phyloP scores from a whole-genome alignment of 2,888 invertebrate genomes.

The Scelioninae gen. 1 region DNA sequence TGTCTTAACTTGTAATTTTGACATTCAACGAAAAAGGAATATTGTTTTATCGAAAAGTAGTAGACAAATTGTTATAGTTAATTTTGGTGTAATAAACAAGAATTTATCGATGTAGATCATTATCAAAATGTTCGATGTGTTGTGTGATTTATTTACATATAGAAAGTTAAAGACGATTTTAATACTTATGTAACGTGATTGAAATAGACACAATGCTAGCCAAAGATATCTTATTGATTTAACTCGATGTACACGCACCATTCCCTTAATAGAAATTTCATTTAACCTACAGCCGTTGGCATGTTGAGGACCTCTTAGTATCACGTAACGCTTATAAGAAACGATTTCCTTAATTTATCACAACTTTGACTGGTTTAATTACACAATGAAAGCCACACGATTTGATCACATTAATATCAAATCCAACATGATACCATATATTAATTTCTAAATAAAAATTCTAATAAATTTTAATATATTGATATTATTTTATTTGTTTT shows the following conservation, averaged over 20 bases:
- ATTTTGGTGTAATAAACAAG: not conserved
- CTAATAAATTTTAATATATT: too few species aligned
- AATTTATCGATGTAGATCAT: not conserved
- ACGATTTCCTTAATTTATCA: conserved; percentile 31
- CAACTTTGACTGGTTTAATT: conserved; percentile 15
- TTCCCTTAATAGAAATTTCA: conserved; percentile 44
- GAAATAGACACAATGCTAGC: conserved; percentile 45
- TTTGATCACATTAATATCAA: too few species aligned
- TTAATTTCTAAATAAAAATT: too few species aligned
- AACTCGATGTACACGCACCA: conserved; percentile 31
- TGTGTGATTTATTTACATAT: not conserved
- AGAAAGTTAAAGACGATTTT: conserved; percentile 31
- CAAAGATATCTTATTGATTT: conserved; percentile 53
- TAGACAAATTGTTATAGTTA: not conserved
- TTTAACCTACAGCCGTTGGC: conserved; percentile 31
- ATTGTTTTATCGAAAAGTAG: too few species aligned
- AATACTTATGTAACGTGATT: conserved; percentile 47
- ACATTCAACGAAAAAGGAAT: not conserved
- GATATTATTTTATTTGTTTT: too few species aligned
- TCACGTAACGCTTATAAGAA: conserved; percentile 32
- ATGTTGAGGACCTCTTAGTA: conserved; percentile 20
- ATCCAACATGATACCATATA: too few species aligned
- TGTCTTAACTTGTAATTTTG: not conserved
- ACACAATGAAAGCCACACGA: not conserved
- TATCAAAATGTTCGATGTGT: conserved; percentile 6